Conservation (phyloP, 2,113 vertebrate genomes). For the Desmodus rotundus region DNA sequence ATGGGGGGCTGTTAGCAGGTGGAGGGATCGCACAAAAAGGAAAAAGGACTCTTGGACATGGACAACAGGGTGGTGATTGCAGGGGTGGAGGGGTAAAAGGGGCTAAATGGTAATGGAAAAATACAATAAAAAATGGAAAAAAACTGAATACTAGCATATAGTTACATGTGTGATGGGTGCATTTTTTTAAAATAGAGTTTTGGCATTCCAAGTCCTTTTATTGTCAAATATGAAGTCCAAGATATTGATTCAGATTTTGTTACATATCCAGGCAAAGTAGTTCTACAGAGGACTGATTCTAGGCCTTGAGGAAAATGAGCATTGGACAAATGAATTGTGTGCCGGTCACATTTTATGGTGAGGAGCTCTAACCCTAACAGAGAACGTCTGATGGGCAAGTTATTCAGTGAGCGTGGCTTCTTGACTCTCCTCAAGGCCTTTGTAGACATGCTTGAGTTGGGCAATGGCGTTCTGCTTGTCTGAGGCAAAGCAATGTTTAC, state of each 20-base stretch:
- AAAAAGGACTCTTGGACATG: no score
- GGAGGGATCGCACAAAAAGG: no score
- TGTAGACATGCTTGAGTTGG: neutral
- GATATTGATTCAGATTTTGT: neutral
- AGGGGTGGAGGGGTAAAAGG: no score
- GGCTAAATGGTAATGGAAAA: no score
- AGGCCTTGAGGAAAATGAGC: neutral
- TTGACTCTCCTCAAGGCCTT: neutral
- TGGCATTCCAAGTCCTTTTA: neutral
- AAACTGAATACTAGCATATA: neutral
- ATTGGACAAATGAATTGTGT: neutral
- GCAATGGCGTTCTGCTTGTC: neutral
- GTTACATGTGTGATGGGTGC: neutral
- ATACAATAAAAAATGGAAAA: no score
- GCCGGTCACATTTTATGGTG: neutral
- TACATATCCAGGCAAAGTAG: neutral
- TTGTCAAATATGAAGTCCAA: neutral
- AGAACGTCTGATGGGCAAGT: neutral
- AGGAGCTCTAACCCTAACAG: neutral
- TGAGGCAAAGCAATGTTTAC: neutral
- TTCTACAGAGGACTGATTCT: neutral
- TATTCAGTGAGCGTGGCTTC: neutral
- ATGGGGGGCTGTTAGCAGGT: no score
- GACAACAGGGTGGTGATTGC: no score
- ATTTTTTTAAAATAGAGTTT: neutral